These are phyloP conservation scores for Remorina albescens DNA, from an alignment of 2,797 vertebrate genomes.

Conservation along the genomic window DNA sequence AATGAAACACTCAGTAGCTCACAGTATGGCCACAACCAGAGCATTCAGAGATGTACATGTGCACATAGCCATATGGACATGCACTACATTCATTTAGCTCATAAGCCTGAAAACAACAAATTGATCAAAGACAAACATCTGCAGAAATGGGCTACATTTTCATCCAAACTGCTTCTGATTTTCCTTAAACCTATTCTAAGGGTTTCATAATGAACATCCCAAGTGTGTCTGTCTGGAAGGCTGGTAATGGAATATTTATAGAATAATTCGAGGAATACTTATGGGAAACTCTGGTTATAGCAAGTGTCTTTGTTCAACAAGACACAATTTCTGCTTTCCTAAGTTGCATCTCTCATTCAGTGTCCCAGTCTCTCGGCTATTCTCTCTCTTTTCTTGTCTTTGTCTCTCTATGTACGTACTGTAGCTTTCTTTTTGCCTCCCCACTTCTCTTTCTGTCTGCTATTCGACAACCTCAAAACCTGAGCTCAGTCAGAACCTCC, in stretches of 20 bases:
- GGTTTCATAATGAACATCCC: constrained; percentile 71
- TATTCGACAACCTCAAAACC: constrained; percentile 49
- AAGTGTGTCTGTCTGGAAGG: constrained; percentile 66
- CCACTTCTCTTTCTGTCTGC: constrained; percentile 21
- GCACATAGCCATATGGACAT: neutral
- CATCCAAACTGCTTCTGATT: constrained; percentile 58
- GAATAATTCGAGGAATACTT: constrained; percentile 71
- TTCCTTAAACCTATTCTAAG: constrained; percentile 58
- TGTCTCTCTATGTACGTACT: constrained; percentile 37
- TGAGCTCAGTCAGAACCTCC: constrained; percentile 53
- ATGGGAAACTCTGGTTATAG: constrained; percentile 63
- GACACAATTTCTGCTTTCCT: constrained; percentile 47
- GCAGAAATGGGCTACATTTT: constrained; percentile 62
- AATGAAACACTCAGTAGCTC: constrained; percentile 7
- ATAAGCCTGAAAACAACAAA: constrained; percentile 37
- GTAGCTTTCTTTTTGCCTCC: constrained; percentile 18
- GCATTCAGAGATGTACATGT: constrained; percentile 8
- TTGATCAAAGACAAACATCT: constrained; percentile 55
- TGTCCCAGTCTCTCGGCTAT: constrained; percentile 26
- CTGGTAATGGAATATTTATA: constrained; percentile 74
- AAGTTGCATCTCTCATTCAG: constrained; percentile 36
- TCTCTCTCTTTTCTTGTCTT: constrained; percentile 38
- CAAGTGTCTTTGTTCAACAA: constrained; percentile 66
- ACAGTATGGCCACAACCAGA: neutral
- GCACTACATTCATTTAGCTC: constrained; percentile 12